Percentiles rank a stretch among this genome's conserved stretches.
Evolutionary conservation across 1,140 invertebrate species (phyloP).

Genomic region (Eupristina koningsbergeri): DNA sequence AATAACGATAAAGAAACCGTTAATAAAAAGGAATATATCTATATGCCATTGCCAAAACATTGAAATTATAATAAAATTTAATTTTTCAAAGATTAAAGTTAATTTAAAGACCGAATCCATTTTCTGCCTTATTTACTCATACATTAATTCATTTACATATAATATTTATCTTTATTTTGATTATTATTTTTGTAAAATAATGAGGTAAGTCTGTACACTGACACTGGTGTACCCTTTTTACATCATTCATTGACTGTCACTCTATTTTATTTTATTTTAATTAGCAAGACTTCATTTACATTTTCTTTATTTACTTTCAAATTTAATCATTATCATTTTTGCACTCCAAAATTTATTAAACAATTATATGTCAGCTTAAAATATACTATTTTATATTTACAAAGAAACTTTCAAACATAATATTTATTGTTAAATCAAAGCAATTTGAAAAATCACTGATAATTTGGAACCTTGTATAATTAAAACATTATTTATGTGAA

Average conservation of each 20-base stretch:
- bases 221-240: slow-evolving; percentile 34
- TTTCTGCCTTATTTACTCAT: slow-evolving; percentile 20
- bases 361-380: slow-evolving; percentile 16
- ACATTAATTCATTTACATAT: slow-evolving; percentile 48
- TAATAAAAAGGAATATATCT: too few relatives aligned
- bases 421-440: slow-evolving; percentile 46
- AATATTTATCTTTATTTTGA: slow-evolving; percentile 53
- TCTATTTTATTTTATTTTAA: slow-evolving; percentile 20
- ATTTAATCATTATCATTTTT: slow-evolving; percentile 25
- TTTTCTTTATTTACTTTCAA: slow-evolving; percentile 44
- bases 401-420: slow-evolving; percentile 53
- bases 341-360: slow-evolving; percentile 22
- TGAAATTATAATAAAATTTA: background rate
- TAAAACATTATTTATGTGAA: background rate
- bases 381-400: slow-evolving; percentile 34
- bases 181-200: slow-evolving; percentile 52
- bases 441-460: slow-evolving; percentile 4
- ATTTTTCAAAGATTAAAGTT: slow-evolving; percentile 28
- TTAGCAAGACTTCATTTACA: slow-evolving; percentile 17
- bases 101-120: slow-evolving; percentile 31
- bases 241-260: slow-evolving; percentile 36
- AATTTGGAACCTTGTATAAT: too few relatives aligned
- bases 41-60: background rate
- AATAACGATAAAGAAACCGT: too few relatives aligned
- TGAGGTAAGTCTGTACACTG: slow-evolving; percentile 51